Conservation (phyloP, 2,113 vertebrate species). For the Zosterops hypoxanthus region DNA sequence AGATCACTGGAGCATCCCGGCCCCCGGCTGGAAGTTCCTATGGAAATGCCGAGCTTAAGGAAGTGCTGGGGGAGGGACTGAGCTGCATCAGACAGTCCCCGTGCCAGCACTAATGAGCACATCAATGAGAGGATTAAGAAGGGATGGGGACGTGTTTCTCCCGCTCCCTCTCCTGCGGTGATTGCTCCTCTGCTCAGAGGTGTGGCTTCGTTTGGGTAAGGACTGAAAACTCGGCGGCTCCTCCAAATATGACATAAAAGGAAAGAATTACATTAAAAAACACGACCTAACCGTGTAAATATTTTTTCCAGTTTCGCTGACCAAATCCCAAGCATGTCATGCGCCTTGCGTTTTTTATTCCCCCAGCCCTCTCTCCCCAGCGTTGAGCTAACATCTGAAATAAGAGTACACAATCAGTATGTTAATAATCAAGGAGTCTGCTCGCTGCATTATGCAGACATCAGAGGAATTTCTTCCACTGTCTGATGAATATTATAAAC, state of each 20-base stretch:
- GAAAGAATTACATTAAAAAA: constrained; percentile 50
- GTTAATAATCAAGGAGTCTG: constrained; percentile 45
- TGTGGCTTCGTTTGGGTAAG: constrained; percentile 39
- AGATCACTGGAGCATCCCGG: not conserved
- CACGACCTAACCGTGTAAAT: constrained; percentile 38
- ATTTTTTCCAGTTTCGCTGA: constrained; percentile 58
- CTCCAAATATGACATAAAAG: constrained; percentile 63
- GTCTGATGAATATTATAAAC: constrained; percentile 29
- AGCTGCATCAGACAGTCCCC: not conserved
- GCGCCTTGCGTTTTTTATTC: constrained; percentile 16
- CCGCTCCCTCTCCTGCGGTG: not conserved
- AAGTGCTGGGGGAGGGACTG: not conserved
- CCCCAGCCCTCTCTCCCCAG: not conserved
- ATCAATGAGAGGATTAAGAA: constrained; percentile 17
- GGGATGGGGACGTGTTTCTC: not conserved
- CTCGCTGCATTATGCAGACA: not conserved
- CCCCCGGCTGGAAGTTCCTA: not conserved
- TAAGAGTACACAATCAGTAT: not conserved
- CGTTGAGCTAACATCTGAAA: constrained; percentile 40
- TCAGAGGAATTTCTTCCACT: constrained; percentile 54
- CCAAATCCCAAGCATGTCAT: constrained; percentile 52
- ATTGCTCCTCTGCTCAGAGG: constrained; percentile 11
- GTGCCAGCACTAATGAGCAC: not conserved
- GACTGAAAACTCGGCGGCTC: constrained; percentile 11
- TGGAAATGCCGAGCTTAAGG: not conserved